These are phyloP conservation scores for Palythoa grandis DNA, from an alignment of 92 coral and sea anemone genomes.

Conservation along the genomic window DNA sequence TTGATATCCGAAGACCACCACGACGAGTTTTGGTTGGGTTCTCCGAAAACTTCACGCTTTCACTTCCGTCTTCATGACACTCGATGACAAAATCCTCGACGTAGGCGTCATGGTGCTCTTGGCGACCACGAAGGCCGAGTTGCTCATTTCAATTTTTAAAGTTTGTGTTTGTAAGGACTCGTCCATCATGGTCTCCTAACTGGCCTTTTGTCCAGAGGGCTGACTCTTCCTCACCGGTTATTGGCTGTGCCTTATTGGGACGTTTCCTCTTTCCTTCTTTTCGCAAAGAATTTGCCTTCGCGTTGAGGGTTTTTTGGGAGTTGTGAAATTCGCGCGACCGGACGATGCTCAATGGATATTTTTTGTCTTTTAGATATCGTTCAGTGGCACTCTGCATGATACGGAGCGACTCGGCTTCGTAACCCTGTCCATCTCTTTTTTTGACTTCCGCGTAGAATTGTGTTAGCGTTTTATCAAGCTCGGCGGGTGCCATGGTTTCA, in stretches of 20 bases:
- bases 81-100: constrained; percentile 8
- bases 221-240: constrained; percentile 4
- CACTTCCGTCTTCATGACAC: constrained; percentile 27
- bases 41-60: constrained; percentile 15
- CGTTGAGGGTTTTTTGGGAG: constrained; percentile 37
- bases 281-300: constrained; percentile 17
- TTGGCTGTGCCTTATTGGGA: not conserved
- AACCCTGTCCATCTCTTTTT: constrained; percentile 43
- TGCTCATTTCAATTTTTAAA: not conserved
- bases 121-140: not conserved
- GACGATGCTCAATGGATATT: constrained; percentile 34
- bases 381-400: constrained; percentile 59
- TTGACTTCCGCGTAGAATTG: constrained; percentile 55
- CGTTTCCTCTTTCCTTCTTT: constrained; percentile 16
- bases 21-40: not conserved
- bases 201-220: not conserved
- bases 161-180: not conserved
- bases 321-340: constrained; percentile 41
- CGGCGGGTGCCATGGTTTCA: constrained; percentile 42
- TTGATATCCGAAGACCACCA: constrained; percentile 14
- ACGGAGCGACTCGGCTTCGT: constrained; percentile 54
- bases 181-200: not conserved
- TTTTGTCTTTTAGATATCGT: constrained; percentile 49
- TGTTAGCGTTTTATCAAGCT: constrained; percentile 50
- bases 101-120: constrained; percentile 5